Conservation (phyloP, 2,113 vertebrate genomes). For the Lates calcarifer region DNA sequence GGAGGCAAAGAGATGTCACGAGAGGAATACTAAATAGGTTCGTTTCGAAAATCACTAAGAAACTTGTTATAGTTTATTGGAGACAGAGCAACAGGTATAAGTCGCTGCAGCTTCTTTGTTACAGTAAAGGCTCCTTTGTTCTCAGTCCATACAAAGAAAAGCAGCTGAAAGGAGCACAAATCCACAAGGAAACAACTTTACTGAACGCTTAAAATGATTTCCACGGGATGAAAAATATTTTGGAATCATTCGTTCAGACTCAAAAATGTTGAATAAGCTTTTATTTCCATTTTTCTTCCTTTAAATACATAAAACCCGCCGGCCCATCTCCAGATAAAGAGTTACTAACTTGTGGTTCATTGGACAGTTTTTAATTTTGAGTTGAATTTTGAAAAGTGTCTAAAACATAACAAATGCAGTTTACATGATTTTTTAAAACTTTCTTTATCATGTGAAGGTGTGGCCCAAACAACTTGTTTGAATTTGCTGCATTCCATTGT, state of each 20-base stretch:
- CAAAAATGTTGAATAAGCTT: conserved; percentile 21
- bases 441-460: conserved; percentile 60
- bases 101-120: conserved; percentile 84
- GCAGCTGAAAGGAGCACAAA: conserved; percentile 58
- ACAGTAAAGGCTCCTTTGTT: conserved; percentile 85
- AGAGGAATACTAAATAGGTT: not conserved
- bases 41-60: conserved; percentile 6
- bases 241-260: not conserved
- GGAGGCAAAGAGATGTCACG: not conserved
- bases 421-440: conserved; percentile 22
- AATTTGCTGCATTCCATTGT: conserved; percentile 67
- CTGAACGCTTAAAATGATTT: not conserved
- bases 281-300: conserved; percentile 12
- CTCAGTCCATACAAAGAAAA: conserved; percentile 77
- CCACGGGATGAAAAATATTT: conserved; percentile 8
- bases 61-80: conserved; percentile 66
- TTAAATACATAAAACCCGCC: not conserved
- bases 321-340: not conserved
- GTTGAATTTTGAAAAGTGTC: too few relatives aligned
- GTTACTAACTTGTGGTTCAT: not conserved
- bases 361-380: conserved; percentile 14
- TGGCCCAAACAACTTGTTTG: conserved; percentile 69
- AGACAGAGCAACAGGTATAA: conserved; percentile 86
- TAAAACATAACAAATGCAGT: conserved; percentile 5
- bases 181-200: conserved; percentile 55